Base-by-base conservation (phyloP, 2,888 invertebrate species). In the Archips xylosteana region DNA sequence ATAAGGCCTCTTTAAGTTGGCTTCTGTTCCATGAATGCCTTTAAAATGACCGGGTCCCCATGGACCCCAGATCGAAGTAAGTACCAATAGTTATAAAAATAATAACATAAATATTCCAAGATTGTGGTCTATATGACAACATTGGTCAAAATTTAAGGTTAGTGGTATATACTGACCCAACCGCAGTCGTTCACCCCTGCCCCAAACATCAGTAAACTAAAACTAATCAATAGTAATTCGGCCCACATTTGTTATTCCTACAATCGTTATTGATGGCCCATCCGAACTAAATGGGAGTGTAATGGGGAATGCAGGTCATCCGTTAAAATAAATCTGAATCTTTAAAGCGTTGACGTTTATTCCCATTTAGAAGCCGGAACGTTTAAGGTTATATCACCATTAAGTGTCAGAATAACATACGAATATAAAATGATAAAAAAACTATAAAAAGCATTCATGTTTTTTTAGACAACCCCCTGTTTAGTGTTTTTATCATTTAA, bases 221-320 rank as follows among this genome's bases (percentile, higher is more conserved):
- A 12, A 9, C 45, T 42, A 67, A 67, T 71, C 61, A 71, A 71
- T 61, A 67, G 54, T 67, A 54, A 67, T 71, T 71, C 34, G 61
- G 61, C 51, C 15, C 71, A 67, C 34, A 59, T 42, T 57, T 42
- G 39, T 57, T 66, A 23, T 49, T 15, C 12, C 47, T 8, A 32
- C 65, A 39, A 59, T 49, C 64, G 47, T 49, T 49, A 71, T 59
- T 64, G 47, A 71, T 64, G 59, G 70, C 57, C 57, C n/a, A 5
- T 54, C 34, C 42, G 23, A 23, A 23, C 15, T 70, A 42, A 23
- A 45, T 36, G 70, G 10, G n/a, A 45, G 32, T 23, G 23, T 59
- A 59, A 59, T 67, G 23, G 32, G 70, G 10, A 12, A n/a, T 8
- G 3, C 34, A 15, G 49, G 42, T 51, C 61, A n/a, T 45, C 45